phyloP scores from a whole-genome alignment of 2,888 invertebrate genomes.

The Apotomis turbidana region DNA sequence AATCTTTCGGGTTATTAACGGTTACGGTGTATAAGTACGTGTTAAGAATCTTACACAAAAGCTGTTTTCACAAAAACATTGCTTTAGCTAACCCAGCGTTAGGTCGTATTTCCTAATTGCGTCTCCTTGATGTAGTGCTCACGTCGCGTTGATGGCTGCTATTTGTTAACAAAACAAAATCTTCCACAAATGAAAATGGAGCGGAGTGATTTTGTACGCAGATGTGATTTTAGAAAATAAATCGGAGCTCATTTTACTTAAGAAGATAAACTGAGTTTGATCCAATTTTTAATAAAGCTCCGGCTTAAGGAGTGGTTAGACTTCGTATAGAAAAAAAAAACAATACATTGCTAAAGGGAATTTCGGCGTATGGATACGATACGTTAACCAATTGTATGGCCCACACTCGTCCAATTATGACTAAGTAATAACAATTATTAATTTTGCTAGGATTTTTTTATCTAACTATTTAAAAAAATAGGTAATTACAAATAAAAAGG shows the following conservation, averaged over 20 bases:
- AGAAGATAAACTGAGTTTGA: background rate
- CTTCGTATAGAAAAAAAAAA: no score
- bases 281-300: background rate
- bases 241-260: conserved; percentile 12
- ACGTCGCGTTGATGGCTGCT: conserved; percentile 26
- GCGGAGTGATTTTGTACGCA: conserved; percentile 19
- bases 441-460: no score
- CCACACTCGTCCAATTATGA: no score
- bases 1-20: no score
- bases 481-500: no score
- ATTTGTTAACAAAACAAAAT: conserved; percentile 29
- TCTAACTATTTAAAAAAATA: no score
- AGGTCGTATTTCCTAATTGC: conserved; percentile 19
- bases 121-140: conserved; percentile 18
- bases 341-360: no score
- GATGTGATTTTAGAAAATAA: conserved; percentile 26
- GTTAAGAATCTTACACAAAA: no score
- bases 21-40: no score
- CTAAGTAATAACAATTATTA: no score
- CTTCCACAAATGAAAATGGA: conserved; percentile 24
- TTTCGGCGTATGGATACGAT: no score
- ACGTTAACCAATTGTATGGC: no score
- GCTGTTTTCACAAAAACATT: background rate
- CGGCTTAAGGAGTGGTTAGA: background rate
- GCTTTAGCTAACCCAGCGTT: background rate